Conservation (phyloP, 1,140 invertebrate genomes). For the Augochlora pura region DNA sequence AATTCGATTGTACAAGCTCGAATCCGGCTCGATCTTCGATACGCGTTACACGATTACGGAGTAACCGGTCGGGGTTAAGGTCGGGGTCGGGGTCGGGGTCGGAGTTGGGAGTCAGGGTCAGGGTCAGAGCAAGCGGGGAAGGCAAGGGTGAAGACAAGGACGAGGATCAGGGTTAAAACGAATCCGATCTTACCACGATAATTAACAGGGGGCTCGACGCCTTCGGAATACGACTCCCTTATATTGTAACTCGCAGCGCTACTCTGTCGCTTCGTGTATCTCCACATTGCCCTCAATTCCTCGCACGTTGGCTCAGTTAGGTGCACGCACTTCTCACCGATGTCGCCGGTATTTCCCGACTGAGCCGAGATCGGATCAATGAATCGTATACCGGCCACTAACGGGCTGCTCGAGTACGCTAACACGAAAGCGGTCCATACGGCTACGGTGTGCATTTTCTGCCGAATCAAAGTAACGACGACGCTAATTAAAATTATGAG, state of each 20-base stretch:
- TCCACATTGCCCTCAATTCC: slow-evolving; percentile 94
- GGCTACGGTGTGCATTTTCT: slow-evolving; percentile 73
- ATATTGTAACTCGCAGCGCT: slow-evolving; percentile 90
- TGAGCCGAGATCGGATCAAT: slow-evolving; percentile 65
- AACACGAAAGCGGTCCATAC: slow-evolving; percentile 71
- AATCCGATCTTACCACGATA: slow-evolving; percentile 70
- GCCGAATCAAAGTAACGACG: slow-evolving; percentile 11
- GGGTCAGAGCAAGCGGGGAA: no score
- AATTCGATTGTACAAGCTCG: no score
- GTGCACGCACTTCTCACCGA: slow-evolving; percentile 59
- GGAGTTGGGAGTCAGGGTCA: no score
- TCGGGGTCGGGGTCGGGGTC: no score
- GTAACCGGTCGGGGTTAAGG: no score
- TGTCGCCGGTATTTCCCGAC: slow-evolving; percentile 59
- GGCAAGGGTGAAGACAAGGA: no score
- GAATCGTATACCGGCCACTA: slow-evolving; percentile 65
- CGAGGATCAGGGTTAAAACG: neutral
- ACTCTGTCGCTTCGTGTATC: slow-evolving; percentile 93
- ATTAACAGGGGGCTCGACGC: slow-evolving; percentile 63
- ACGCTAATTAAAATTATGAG: no score
- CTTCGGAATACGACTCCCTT: slow-evolving; percentile 85
- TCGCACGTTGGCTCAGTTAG: slow-evolving; percentile 89
- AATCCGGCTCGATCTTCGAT: no score
- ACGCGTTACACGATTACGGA: no score
- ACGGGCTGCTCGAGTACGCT: slow-evolving; percentile 67